Evolutionary conservation across 2,113 vertebrate genomes (phyloP).

Genomic region (Hippocampus comes): DNA sequence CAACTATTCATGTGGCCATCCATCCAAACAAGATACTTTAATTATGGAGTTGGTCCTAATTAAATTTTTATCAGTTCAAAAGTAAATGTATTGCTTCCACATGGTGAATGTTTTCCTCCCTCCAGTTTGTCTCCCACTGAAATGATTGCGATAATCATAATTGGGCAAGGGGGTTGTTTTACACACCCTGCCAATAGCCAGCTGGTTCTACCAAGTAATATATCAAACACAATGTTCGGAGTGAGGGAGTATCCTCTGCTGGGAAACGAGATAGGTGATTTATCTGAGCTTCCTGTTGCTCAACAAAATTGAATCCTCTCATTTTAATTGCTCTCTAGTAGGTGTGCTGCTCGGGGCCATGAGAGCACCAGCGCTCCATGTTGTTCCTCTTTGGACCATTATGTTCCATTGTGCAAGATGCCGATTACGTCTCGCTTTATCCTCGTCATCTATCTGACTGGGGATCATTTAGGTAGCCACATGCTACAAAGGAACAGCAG

Average conservation of each 20-base stretch:
- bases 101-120: constrained; percentile 53
- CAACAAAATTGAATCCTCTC: constrained; percentile 78
- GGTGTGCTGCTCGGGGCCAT: constrained; percentile 70
- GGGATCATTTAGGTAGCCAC: constrained; percentile 66
- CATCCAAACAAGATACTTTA: constrained; percentile 94
- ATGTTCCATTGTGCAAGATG: constrained; percentile 66
- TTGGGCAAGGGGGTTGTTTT: constrained; percentile 45
- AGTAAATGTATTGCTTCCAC: constrained; percentile 95
- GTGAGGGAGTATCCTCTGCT: constrained; percentile 60
- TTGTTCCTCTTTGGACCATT: constrained; percentile 61
- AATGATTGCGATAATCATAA: constrained; percentile 59
- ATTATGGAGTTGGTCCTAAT: constrained; percentile 98
- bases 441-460: constrained; percentile 70
- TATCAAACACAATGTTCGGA: constrained; percentile 65
- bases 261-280: constrained; percentile 73
- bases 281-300: constrained; percentile 76
- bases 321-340: constrained; percentile 78
- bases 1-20: constrained; percentile 68
- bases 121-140: constrained; percentile 39
- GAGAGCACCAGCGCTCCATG: constrained; percentile 59
- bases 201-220: constrained; percentile 68
- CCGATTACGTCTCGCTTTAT: constrained; percentile 69
- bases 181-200: constrained; percentile 55
- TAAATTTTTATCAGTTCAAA: constrained; percentile 99
- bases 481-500: constrained; percentile 68